Base-by-base conservation (phyloP, 2,797 vertebrate genomes). In the Zenarchopterus dispar region DNA sequence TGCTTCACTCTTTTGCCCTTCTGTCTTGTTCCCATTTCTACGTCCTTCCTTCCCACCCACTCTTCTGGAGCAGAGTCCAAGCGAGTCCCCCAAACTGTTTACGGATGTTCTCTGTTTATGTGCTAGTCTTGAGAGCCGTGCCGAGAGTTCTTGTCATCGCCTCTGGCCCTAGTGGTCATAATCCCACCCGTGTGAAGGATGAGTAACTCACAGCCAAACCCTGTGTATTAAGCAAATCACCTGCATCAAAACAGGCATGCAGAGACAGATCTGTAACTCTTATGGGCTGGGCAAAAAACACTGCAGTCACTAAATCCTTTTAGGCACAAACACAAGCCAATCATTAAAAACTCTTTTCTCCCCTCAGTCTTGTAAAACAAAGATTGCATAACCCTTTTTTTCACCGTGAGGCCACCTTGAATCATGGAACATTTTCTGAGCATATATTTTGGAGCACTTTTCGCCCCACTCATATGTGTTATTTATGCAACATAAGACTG, bases 51-150 rank as follows among this genome's bases (percentile, higher is more conserved):
- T 47, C 63, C 80, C 81, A 56, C 82, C 75, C 70, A 55, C 69
- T 39, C 64, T 18, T 70, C 73, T 81, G 80, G 81, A 88, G 76
- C 83, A 78, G 89, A 84, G 77, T 82, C 84, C 75, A 84, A 81
- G 77, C 18, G 75, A 72, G 67, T 73, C 84, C 63, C 85, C 67
- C 54, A 65, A 87, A 88, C 80, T 91, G 89, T 93, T 91, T 89
- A 92, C 84, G 81, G 81, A 89, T 90, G 85, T 88, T 87, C 76
- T 70, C 49, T 91, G 88, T 92, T 93, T 91, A 89, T 79, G 67
- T 65, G 82, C 81, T 81, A 64, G 55, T 84, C 76, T 61, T 90
- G 78, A 82, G 88, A 88, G 74, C 78, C 48, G 76, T 41, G 64
- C 17, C 9, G 54, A 51, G 74, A 73, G 70, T 80, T 90, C 79